phyloP scores from a whole-genome alignment of 1,140 invertebrate genomes.

The Drosophila eugracilis region DNA sequence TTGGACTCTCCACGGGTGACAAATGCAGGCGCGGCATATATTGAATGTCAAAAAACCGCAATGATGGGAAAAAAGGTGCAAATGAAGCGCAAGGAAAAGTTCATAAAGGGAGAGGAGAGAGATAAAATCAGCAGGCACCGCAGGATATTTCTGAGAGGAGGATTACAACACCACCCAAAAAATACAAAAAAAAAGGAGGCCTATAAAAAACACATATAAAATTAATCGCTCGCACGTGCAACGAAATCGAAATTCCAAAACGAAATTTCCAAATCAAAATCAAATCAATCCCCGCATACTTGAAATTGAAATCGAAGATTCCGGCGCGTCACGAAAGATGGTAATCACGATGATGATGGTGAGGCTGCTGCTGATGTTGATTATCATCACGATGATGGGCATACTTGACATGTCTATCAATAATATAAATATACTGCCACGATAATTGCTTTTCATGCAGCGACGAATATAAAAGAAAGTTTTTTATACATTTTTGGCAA shows the following conservation, averaged over 20 bases:
- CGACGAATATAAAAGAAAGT: slow-evolving; percentile 73
- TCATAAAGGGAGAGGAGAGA: slow-evolving; percentile 44
- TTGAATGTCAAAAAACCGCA: slow-evolving; percentile 68
- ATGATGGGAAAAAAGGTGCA: slow-evolving; percentile 29
- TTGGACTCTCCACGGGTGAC: slow-evolving; percentile 61
- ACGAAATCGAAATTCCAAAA: slow-evolving; percentile 53
- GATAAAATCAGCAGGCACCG: slow-evolving; percentile 63
- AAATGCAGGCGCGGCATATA: slow-evolving; percentile 49
- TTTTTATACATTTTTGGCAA: slow-evolving; percentile 39
- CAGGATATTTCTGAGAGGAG: slow-evolving; percentile 59
- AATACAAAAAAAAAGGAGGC: slow-evolving; percentile 10
- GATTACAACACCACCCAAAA: slow-evolving; percentile 49
- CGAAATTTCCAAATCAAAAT: slow-evolving; percentile 46
- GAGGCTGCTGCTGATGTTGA: too few relatives aligned
- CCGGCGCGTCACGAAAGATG: slow-evolving; percentile 25
- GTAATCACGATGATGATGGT: slow-evolving; percentile 35
- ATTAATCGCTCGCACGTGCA: slow-evolving; percentile 71
- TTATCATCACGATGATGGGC: slow-evolving; percentile 21
- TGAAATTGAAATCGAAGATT: slow-evolving; percentile 37
- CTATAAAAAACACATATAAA: slow-evolving; percentile 39
- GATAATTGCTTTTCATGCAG: slow-evolving; percentile 56
- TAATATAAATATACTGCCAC: slow-evolving; percentile 52
- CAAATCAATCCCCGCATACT: slow-evolving; percentile 29
- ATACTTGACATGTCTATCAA: slow-evolving; percentile 72
- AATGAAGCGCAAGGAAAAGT: slow-evolving; percentile 43